Evolutionary conservation across 2,888 invertebrate genomes (phyloP).

Genomic region (Bembecia ichneumoniformis): DNA sequence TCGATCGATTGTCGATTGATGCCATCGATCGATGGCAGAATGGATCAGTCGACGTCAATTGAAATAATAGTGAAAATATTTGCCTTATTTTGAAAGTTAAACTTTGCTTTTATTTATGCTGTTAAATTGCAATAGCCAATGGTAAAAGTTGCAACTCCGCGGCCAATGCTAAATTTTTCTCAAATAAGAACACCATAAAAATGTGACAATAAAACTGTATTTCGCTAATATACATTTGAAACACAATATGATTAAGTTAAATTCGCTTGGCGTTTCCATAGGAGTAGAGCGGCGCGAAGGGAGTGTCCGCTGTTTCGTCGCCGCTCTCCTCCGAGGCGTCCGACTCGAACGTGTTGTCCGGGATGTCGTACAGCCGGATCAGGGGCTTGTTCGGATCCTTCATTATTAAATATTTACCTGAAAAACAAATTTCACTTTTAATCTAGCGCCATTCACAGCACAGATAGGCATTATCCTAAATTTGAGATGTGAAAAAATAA

Average conservation of each 20-base stretch:
- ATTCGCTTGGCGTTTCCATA: conserved; percentile 65
- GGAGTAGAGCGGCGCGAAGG: conserved; percentile 64
- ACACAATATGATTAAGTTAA: conserved; percentile 40
- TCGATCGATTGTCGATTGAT: too few relatives aligned
- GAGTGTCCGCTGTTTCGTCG: conserved; percentile 73
- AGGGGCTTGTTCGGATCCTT: conserved; percentile 99
- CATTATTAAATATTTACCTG: conserved; percentile 92
- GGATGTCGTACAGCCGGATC: conserved; percentile 97
- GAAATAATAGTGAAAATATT: too few relatives aligned
- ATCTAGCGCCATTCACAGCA: too few relatives aligned
- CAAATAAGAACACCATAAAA: conserved; percentile 21
- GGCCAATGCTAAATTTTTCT: not conserved
- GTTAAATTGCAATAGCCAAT: too few relatives aligned
- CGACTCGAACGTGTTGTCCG: conserved; percentile 98
- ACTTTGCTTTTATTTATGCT: too few relatives aligned
- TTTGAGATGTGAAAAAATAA: too few relatives aligned
- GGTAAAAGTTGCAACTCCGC: too few relatives aligned
- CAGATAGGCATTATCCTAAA: too few relatives aligned
- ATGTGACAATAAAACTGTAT: conserved; percentile 58
- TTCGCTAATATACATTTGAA: conserved; percentile 48
- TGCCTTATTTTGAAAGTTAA: too few relatives aligned
- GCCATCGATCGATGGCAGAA: too few relatives aligned
- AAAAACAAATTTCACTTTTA: conserved; percentile 6
- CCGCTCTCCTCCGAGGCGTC: conserved; percentile 94
- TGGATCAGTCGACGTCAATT: too few relatives aligned